Evolutionary conservation across 2,113 vertebrate species (phyloP).

Genomic region (Paracanthobrama guichenoti): DNA sequence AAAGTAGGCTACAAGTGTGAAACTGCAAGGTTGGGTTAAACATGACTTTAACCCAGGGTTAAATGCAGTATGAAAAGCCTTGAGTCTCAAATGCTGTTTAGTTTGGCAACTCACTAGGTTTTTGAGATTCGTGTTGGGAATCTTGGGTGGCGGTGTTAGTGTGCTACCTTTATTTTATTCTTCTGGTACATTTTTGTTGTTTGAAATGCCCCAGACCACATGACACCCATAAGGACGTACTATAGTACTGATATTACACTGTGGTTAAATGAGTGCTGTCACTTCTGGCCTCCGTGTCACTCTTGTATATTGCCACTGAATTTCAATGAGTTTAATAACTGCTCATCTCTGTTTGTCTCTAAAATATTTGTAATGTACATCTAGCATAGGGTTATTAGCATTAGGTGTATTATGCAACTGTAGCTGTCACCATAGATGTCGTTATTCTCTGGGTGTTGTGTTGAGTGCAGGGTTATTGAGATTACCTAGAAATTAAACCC

Average conservation of each 20-base stretch:
- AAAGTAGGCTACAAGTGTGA: not conserved
- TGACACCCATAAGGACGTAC: not conserved
- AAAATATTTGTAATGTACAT: too few relatives aligned
- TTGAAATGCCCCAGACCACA: not conserved
- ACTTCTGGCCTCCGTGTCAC: constrained; percentile 14
- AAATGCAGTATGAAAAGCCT: not conserved
- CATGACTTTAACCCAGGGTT: not conserved
- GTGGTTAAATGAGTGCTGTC: not conserved
- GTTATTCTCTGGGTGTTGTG: not conserved
- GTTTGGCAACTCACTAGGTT: not conserved
- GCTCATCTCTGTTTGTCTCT: not conserved
- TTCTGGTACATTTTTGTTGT: not conserved
- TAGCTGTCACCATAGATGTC: not conserved
- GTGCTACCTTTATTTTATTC: not conserved
- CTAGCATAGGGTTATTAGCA: not conserved
- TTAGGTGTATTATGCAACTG: not conserved
- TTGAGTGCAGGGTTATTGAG: not conserved
- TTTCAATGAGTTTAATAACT: not conserved
- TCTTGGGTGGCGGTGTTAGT: not conserved
- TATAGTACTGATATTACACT: not conserved
- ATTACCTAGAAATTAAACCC: not conserved
- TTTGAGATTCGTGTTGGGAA: not conserved
- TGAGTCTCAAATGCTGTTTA: not conserved
- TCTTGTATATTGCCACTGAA: not conserved
- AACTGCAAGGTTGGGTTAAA: not conserved